Evolutionary conservation across 2,797 vertebrate species (phyloP).

Genomic region (Lacerta agilis): DNA sequence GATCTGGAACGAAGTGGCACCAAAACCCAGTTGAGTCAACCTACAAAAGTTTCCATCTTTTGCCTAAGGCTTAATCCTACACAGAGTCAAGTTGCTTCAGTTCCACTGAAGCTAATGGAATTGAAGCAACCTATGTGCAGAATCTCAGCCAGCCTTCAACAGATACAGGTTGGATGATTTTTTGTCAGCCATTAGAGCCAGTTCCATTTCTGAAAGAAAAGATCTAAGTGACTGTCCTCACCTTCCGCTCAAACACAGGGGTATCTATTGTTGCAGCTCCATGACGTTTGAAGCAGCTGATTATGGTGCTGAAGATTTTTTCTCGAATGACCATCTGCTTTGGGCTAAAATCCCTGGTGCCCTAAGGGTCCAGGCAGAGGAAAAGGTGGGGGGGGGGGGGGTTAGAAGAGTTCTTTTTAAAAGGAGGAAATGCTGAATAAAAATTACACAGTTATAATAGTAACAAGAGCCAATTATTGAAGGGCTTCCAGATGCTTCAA

Average conservation of each 20-base stretch:
- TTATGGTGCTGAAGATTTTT: constrained; percentile 87
- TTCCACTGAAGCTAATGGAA: neutral
- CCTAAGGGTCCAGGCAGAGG: constrained; percentile 76
- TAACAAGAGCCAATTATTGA: constrained; percentile 19
- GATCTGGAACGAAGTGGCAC: neutral
- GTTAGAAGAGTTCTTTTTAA: constrained; percentile 13
- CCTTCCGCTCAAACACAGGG: constrained; percentile 95
- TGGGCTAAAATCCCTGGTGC: constrained; percentile 93
- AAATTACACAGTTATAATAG: neutral
- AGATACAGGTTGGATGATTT: neutral
- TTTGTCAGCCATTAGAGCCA: constrained; percentile 64
- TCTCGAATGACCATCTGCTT: constrained; percentile 95
- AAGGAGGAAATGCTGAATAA: neutral
- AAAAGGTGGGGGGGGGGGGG: constrained; percentile 13
- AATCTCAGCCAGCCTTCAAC: neutral
- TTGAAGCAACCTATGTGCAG: neutral
- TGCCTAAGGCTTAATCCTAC: neutral
- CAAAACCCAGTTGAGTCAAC: neutral
- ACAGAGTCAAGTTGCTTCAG: neutral
- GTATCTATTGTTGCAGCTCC: constrained; percentile 95
- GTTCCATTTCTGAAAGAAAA: constrained; percentile 77
- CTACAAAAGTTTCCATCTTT: neutral
- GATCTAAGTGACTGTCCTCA: constrained; percentile 59
- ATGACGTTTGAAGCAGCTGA: constrained; percentile 92
- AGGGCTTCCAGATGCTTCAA: constrained; percentile 13